Base-by-base conservation (phyloP, 2,113 vertebrate genomes). In the Salvelinus sp. region DNA sequence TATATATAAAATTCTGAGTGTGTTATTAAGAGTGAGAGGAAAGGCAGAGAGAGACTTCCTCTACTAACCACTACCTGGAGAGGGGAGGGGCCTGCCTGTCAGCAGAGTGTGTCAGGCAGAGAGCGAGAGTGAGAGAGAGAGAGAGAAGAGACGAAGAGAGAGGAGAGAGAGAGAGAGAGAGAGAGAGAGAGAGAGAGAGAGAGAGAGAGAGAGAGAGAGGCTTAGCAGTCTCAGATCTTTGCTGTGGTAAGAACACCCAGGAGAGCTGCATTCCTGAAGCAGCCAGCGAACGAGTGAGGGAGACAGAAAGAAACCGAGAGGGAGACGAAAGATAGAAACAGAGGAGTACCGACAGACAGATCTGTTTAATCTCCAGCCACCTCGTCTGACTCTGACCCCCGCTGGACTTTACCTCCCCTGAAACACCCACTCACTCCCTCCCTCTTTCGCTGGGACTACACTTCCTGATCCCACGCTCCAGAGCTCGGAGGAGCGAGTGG, bases 251-350 rank as follows among this genome's bases (percentile, higher is more conserved):
- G 81, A 88, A 87, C 85, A 87, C 82, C 78, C 80, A 82, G 84
- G 80, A 88, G 88, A 88, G 86, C 85, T 86, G 82, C 90, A 91
- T 93, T 92, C 92, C 88, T 85, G 73, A 88, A 82, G 82, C 84
- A 87, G 82, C 77, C 65, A 72, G 85, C 64, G 20, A 81, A 30
- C 12, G 25, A 58, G 38, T n/a, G 3, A 67, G 12, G 6, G 20
- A 33, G 27, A 58, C 16, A 33, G 70, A 23, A 6, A 63, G 73
- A n/a, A 20, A 66, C 13, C 28, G 9, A 69, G 28, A 22, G 57
- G 62, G 76, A 57, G 75, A 75, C 69, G 9, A 6, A 44, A 44
- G 33, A 25, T 33, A 47, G 47, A 74, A 28, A 22, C 27, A 27
- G 48, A 27, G 50, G 47, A 44, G 30, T 9, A 82, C 77, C 69